Evolutionary conservation across 1,140 invertebrate species (phyloP), one percentile per base, ranked within the genome.

Genomic region (Himalopsyche phryganea): DNA sequence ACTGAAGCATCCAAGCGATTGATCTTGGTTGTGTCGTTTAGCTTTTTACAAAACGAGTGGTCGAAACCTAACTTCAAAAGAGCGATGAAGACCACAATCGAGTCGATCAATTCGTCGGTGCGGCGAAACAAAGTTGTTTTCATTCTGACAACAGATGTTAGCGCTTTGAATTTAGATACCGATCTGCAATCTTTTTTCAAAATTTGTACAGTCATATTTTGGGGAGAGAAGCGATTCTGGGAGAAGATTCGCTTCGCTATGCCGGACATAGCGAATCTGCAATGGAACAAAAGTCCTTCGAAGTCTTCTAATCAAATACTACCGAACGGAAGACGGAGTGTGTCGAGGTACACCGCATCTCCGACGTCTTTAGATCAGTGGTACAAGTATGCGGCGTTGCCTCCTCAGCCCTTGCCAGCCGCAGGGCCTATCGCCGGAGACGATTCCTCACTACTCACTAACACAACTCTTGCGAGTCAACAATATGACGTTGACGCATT

Each of bases 151-250:
- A 86, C 86, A 59, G 92, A 93, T 66, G 80, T 93, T 48, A 89
- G 89, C 44, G 85, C 88, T 40, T 79, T 88, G n/a, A 81, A 85
- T 64, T 78, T 90, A 64, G 91, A 94, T 69, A 81, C 88, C 10
- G 90, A 94, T 67, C 79, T 94, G 18, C 84, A 90, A 66, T 81
- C 88, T 13, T 85, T 92, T 63, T 80, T 94, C 44, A 88, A 91
- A 66, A 88, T 86, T 32, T 90, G 88, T 73, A 89, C 89, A 1
- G 87, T 90, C 35, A 83, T 94, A 48, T 79, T 87, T 50, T 92
- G 89, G 89, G 88, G 88, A 40, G 90, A 92, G 68, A 88, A 88
- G 66, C 81, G 87, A 68, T 94, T 94, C 74, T 94, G 91, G 91
- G 88, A 92, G 65, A 94, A 94, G 75, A 80, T 94, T 28, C 82